Percentiles rank a stretch among this genome's conserved stretches.
Conservation (phyloP, 2,797 vertebrate species). For the Protonibea diacanthus region DNA sequence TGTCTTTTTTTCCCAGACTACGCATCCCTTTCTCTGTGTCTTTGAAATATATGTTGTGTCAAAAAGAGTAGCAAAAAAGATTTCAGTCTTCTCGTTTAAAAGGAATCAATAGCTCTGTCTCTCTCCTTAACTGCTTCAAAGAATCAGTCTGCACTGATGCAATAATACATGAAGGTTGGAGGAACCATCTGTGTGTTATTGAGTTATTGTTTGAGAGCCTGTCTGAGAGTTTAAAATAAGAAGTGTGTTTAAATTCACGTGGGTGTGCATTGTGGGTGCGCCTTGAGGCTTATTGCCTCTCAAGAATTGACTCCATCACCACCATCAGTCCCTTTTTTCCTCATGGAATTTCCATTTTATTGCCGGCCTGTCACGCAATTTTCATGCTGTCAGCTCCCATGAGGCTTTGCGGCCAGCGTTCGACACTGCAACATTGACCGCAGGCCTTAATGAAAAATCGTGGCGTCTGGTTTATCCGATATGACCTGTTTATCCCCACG, state of each 20-base stretch:
- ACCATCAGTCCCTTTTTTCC: conserved; percentile 19
- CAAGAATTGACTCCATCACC: conserved; percentile 46
- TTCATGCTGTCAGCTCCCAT: conserved; percentile 44
- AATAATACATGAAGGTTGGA: conserved; percentile 72
- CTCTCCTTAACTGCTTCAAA: conserved; percentile 69
- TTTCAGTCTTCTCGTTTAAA: conserved; percentile 66
- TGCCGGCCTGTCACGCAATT: conserved; percentile 6
- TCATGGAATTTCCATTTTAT: conserved; percentile 41
- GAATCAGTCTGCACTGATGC: conserved; percentile 62
- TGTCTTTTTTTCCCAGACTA: neutral
- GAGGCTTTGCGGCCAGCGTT: conserved; percentile 45
- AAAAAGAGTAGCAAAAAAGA: conserved; percentile 37
- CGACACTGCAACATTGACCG: conserved; percentile 54
- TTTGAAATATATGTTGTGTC: conserved; percentile 62
- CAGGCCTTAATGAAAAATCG: conserved; percentile 63
- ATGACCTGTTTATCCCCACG: conserved; percentile 62
- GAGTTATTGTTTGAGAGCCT: conserved; percentile 67
- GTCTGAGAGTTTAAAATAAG: conserved; percentile 63
- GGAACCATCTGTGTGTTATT: conserved; percentile 63
- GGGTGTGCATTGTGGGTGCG: conserved; percentile 6
- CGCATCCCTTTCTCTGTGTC: conserved; percentile 36
- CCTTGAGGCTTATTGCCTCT: conserved; percentile 54
- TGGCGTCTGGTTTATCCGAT: conserved; percentile 41
- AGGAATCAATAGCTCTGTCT: conserved; percentile 73
- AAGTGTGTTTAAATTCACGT: conserved; percentile 50